Evolutionary conservation across 2,888 invertebrate genomes (phyloP).

Genomic region (Phasia obesa): DNA sequence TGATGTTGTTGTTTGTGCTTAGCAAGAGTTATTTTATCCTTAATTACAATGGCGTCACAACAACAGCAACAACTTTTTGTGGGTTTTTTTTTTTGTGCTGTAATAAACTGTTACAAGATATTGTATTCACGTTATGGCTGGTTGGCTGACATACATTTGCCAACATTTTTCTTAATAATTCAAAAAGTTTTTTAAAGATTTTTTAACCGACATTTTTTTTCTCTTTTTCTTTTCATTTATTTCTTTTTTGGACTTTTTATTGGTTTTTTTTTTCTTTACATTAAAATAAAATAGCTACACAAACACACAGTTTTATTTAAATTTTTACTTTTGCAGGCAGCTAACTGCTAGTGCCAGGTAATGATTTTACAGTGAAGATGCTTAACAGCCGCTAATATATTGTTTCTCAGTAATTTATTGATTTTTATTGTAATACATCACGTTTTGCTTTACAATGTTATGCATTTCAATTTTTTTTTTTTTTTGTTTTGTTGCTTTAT

Average conservation of each 20-base stretch:
- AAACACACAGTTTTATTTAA: neutral
- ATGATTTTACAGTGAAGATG: too few species aligned
- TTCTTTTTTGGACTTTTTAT: neutral
- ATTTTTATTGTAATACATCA: conserved; percentile 35
- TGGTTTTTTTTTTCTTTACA: neutral
- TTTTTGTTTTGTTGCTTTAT: too few species aligned
- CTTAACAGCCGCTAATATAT: too few species aligned
- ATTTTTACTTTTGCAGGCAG: neutral
- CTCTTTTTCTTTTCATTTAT: conserved; percentile 3
- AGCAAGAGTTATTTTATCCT: conserved; percentile 51
- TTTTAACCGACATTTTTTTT: too few species aligned
- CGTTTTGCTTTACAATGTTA: conserved; percentile 13
- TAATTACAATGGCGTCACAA: conserved; percentile 58
- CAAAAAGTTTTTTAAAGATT: too few species aligned
- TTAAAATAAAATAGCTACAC: too few species aligned
- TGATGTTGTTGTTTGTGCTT: conserved; percentile 26
- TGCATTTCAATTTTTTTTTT: neutral
- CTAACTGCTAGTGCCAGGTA: too few species aligned
- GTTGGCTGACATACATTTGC: conserved; percentile 51
- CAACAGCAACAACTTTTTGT: neutral
- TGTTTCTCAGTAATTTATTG: conserved; percentile 62
- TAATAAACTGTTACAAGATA: conserved; percentile 40
- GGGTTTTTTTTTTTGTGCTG: too few species aligned
- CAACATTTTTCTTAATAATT: conserved; percentile 50
- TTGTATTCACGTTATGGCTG: conserved; percentile 28